Conservation (phyloP, 2,113 vertebrate genomes). For the Notechis scutatus region DNA sequence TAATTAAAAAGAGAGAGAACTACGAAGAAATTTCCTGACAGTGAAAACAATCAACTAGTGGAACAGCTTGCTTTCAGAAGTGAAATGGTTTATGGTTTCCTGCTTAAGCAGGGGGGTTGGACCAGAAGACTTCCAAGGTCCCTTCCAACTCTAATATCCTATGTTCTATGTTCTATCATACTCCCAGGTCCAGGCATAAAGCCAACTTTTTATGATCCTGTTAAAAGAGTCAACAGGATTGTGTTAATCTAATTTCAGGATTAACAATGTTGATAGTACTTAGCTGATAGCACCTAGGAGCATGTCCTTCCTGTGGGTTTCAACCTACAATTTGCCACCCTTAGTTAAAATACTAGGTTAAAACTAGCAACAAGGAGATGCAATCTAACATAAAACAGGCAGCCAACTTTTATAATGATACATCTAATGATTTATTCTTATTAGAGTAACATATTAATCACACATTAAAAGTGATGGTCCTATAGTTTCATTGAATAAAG, state of each 20-base stretch:
- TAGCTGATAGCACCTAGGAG: background rate
- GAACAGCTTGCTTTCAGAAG: too few species aligned
- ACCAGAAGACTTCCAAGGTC: too few species aligned
- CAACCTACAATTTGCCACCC: background rate
- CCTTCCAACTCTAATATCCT: too few species aligned
- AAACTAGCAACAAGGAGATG: background rate
- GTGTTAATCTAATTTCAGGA: background rate
- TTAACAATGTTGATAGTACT: background rate
- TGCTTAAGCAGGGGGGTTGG: too few species aligned
- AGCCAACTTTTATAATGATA: background rate
- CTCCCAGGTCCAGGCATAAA: background rate
- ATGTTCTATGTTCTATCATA: too few species aligned
- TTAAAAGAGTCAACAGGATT: background rate
- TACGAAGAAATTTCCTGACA: too few species aligned
- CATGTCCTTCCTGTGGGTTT: background rate
- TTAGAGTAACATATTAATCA: background rate
- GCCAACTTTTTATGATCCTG: background rate
- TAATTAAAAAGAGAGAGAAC: too few species aligned
- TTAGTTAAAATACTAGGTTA: background rate
- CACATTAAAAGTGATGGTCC: background rate
- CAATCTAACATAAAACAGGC: background rate
- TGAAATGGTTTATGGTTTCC: too few species aligned
- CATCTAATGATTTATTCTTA: constrained; percentile 7
- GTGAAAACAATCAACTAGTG: too few species aligned
- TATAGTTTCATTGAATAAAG: background rate